These are phyloP conservation scores for Cephonodes hylas DNA, from an alignment of 2,888 invertebrate species.

Conservation along the genomic window DNA sequence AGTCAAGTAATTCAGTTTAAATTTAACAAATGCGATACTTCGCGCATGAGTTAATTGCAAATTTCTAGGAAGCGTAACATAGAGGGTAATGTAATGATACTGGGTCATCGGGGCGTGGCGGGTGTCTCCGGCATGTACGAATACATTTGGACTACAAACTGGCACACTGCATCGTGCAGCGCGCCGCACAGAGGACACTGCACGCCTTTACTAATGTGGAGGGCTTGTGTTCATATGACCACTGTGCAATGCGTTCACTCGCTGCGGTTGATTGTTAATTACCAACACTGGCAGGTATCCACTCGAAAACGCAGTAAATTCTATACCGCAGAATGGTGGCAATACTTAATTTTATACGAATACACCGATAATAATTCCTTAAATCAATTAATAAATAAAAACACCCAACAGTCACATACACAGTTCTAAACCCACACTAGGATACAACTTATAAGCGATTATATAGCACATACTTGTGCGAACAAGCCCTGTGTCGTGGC, in stretches of 20 bases:
- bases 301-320: no score
- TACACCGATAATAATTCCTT: no score
- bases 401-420: no score
- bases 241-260: neutral
- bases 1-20: no score
- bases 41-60: neutral
- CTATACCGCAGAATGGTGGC: neutral
- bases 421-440: no score
- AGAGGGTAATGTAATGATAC: constrained; percentile 13
- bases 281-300: neutral
- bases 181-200: constrained; percentile 11
- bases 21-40: neutral
- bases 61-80: constrained; percentile 1
- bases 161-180: constrained; percentile 19
- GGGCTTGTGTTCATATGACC: neutral
- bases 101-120: constrained; percentile 31
- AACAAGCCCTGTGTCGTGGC: no score
- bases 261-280: neutral
- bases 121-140: constrained; percentile 23
- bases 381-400: no score
- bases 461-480: no score
- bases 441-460: no score
- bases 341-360: neutral
- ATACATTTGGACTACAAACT: constrained; percentile 27
- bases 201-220: neutral